Evolutionary conservation across 2,888 invertebrate species (phyloP), one percentile per base, ranked within the genome.

Genomic region (Dasypogon diadema): DNA sequence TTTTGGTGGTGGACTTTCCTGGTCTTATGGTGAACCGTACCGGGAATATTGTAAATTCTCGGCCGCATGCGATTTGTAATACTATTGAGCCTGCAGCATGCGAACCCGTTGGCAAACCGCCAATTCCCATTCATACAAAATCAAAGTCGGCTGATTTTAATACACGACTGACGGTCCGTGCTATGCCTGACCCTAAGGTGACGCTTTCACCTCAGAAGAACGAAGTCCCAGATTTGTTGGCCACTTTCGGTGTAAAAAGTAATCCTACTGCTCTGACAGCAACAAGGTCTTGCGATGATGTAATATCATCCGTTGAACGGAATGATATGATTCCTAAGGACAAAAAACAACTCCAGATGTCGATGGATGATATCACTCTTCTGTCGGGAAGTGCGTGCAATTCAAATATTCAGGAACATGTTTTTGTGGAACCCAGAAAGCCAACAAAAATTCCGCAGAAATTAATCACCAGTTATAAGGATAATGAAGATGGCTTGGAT

Each of bases 1-100:
- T 94, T 81, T 84, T 93, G 34, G 91, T 93, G 0, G 92, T 93
- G 0, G 94, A 94, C 82, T 93, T 93, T 82, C 90, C 91, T 0
- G 87, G 87, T 14, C 81, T 81, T 10, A 77, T 79, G 3, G 75
- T 77, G 6, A 80, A 82, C 79, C 22, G 81, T 78, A 10, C 80
- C 63, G 34, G 24, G 16, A 51, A 68, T 73, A 1, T 54, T n/a
- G 42, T n/a, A 16, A 72, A 70, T 30, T 2, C 79, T 1, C 82
- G 84, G 3, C 85, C 85, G 0, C 74, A 81, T 70, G 85, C 83
- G 22, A 85, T 85, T 42, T 84, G 85, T 34, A 84, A 84, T 26
- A 80, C 78, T 68, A 80, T 81, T 55, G 81, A 82, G 79, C 74
- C 74, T 10, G 65, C 54, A 22, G 21, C 74, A 10, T 75, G 75